Evolutionary conservation across 2,113 vertebrate genomes (phyloP).

Genomic region (Tympanuchus pallidicinctus): DNA sequence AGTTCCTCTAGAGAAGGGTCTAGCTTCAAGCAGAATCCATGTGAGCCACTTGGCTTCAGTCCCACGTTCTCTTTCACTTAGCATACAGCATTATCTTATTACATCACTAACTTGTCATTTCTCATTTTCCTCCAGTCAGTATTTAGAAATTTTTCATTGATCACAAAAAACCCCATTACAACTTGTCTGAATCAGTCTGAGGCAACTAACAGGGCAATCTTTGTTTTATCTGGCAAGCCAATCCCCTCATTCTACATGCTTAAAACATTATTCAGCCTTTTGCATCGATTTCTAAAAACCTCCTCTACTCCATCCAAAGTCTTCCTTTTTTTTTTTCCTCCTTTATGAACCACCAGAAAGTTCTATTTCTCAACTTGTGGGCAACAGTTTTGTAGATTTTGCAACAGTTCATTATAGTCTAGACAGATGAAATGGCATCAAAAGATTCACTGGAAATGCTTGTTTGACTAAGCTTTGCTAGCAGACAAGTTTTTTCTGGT

Average conservation of each 20-base stretch:
- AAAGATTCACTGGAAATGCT: background rate
- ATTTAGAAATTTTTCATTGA: background rate
- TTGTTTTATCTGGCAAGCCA: background rate
- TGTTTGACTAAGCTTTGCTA: background rate
- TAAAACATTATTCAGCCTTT: background rate
- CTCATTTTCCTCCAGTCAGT: background rate
- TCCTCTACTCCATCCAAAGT: background rate
- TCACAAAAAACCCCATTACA: background rate
- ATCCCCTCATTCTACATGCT: background rate
- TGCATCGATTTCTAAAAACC: background rate
- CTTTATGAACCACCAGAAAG: background rate
- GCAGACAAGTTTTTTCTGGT: background rate
- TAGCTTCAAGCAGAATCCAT: background rate
- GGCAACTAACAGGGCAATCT: background rate
- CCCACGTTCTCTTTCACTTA: background rate
- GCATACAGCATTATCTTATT: background rate
- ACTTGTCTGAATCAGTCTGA: background rate
- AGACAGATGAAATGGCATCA: background rate
- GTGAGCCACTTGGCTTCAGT: background rate
- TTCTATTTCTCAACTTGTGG: background rate
- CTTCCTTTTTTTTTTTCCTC: background rate
- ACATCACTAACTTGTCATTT: background rate
- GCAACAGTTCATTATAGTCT: background rate
- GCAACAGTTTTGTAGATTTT: background rate
- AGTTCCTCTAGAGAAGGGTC: background rate